Percentiles rank a stretch among this genome's conserved stretches.
Conservation (phyloP, 2,797 vertebrate species). For the Picus viridis region DNA sequence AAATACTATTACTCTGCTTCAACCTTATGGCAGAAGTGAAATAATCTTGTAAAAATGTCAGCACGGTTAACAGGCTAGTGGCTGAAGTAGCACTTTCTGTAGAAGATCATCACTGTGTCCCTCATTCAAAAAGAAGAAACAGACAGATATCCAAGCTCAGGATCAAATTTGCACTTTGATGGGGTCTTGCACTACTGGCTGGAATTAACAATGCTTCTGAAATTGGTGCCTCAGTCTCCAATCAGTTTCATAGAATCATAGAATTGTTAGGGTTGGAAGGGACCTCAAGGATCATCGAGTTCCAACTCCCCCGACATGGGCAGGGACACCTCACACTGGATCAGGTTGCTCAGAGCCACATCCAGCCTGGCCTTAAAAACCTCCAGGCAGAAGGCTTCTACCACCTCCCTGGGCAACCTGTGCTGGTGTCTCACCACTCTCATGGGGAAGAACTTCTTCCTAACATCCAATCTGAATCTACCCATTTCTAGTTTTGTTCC, state of each 20-base stretch:
- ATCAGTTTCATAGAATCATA: neutral
- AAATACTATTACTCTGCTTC: neutral
- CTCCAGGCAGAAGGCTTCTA: no score
- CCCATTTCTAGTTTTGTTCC: no score
- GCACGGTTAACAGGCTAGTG: neutral
- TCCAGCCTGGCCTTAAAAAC: no score
- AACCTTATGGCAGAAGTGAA: neutral
- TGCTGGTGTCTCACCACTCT: no score
- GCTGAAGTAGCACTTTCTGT: neutral
- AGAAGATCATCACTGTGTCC: neutral
- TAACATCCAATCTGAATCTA: no score
- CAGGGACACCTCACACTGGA: no score
- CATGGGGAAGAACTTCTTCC: no score
- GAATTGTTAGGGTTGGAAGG: no score
- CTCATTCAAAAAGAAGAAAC: constrained; percentile 1
- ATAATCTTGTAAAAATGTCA: neutral
- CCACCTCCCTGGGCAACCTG: no score
- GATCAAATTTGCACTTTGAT: constrained; percentile 51
- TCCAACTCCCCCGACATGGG: no score
- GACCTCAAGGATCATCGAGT: no score
- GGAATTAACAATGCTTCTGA: constrained; percentile 34
- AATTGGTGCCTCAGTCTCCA: constrained; percentile 13
- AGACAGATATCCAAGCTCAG: constrained; percentile 21
- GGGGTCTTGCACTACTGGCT: constrained; percentile 1
- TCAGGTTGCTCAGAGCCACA: no score